Evolutionary conservation across 2,113 vertebrate genomes (phyloP), one percentile per base, ranked within the genome.

Genomic region (Alectura lathami): DNA sequence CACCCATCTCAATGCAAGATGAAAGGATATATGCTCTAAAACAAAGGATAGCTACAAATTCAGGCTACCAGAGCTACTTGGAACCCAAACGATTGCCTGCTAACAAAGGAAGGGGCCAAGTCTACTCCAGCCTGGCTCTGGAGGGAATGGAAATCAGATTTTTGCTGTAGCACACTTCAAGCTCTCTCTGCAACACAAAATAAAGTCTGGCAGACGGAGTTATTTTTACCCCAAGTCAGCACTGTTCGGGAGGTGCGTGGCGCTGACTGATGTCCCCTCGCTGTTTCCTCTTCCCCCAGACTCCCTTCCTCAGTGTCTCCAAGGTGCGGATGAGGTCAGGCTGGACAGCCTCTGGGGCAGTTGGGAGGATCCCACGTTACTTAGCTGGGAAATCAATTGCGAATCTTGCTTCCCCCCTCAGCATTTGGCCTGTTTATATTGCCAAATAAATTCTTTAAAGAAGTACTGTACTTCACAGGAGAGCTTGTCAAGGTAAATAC

Each of bases 401-500:
- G 89, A 91, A 78, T 93, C 90, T 95, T 82, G 73, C 91, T 88
- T 83, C 81, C 89, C 64, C 56, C 89, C 89, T 86, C 80, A 80
- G 94, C 54, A 34, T 92, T 95, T 91, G 96, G 88, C 87, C 95
- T 96, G 93, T 94, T 95, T 96, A 95, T 96, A 85, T 75, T 87
- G 66, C 89, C 92, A 78, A 97, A 97, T 93, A 88, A 88, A 97
- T 89, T 90, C 96, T 97, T 96, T 93, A 95, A 97, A 93, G 94
- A 96, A 97, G 94, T 64, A 93, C 91, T 91, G 91, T 87, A 93
- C 94, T 97, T 96, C 95, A 96, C 96, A 94, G 91, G 93, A 97
- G 94, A 97, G 94, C 93, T 94, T 97, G 96, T 96, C 94, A 96
- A 97, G 95, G 97, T 97, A 98, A 97, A 97, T 93, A 94, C 75